A percentile compares a stretch with the other conserved stretches of the same genome.
These are phyloP conservation scores for Allolobophora icterica DNA, from an alignment of 2,888 invertebrate species.

Conservation along the genomic window DNA sequence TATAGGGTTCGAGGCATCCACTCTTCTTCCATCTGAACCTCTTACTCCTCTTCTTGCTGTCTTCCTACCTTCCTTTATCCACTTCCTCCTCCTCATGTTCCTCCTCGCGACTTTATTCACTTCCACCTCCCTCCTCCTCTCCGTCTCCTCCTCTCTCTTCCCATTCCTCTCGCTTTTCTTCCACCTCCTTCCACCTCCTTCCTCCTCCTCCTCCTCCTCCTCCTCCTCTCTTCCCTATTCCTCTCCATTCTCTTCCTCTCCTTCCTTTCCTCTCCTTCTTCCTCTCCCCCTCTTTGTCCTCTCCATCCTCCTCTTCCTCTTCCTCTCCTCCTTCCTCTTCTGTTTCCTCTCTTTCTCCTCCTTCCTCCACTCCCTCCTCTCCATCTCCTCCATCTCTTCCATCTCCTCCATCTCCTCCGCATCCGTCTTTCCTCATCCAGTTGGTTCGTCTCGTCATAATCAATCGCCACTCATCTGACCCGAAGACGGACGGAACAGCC, in stretches of 20 bases:
- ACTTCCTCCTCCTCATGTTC: background rate
- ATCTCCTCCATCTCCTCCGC: too few relatives aligned
- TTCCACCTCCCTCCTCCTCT: conserved; percentile 12
- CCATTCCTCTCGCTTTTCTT: background rate
- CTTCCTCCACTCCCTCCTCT: background rate
- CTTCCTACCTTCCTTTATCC: background rate
- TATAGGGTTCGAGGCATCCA: too few relatives aligned
- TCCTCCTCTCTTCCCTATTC: background rate
- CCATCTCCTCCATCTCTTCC: too few relatives aligned
- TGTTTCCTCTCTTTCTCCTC: background rate
- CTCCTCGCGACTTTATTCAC: background rate
- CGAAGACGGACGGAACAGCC: background rate
- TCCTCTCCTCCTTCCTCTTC: background rate
- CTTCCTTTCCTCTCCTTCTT: background rate
- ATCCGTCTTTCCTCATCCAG: background rate
- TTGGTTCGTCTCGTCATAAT: background rate
- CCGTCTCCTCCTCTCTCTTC: background rate
- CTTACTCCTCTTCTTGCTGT: background rate
- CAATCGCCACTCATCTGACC: background rate
- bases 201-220: background rate
- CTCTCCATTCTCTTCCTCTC: background rate
- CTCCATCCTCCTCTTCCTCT: background rate
- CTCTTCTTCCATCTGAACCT: background rate
- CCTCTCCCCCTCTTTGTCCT: background rate
- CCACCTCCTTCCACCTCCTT: background rate